Evolutionary conservation across 2,797 vertebrate genomes (phyloP).

Genomic region (Tympanoctomys barrerae): DNA sequence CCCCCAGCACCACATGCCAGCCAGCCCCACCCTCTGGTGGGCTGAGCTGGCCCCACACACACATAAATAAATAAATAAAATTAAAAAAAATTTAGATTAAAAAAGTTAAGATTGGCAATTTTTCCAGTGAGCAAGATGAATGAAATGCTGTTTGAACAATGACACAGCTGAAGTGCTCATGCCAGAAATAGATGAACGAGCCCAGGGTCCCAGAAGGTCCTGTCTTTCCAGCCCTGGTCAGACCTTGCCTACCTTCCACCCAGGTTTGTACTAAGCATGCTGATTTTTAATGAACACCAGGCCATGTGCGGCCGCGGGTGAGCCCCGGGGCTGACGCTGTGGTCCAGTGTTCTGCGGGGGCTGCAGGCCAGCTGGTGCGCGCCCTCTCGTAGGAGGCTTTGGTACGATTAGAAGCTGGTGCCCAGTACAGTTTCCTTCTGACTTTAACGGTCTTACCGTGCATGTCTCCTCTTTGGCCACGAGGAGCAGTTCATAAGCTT

Average conservation of each 20-base stretch:
- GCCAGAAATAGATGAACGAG: not conserved
- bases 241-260: not conserved
- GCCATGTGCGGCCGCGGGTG: rapidly evolving
- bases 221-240: not conserved
- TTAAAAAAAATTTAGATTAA: slow-evolving; percentile 23
- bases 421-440: not conserved
- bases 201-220: not conserved
- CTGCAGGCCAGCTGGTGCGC: not conserved
- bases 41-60: too few relatives aligned
- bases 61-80: too few relatives aligned
- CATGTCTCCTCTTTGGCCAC: not conserved
- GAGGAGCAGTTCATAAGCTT: not conserved
- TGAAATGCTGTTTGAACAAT: not conserved
- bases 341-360: not conserved
- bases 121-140: slow-evolving; percentile 9
- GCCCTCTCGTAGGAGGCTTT: not conserved
- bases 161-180: not conserved
- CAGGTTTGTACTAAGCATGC: not conserved
- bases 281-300: not conserved
- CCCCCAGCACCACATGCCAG: too few relatives aligned
- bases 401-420: not conserved
- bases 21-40: too few relatives aligned
- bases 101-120: slow-evolving; percentile 47
- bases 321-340: not conserved
- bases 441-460: not conserved